These are phyloP conservation scores for Eupleurogrammus muticus DNA, from an alignment of 2,797 vertebrate genomes.

Conservation along the genomic window DNA sequence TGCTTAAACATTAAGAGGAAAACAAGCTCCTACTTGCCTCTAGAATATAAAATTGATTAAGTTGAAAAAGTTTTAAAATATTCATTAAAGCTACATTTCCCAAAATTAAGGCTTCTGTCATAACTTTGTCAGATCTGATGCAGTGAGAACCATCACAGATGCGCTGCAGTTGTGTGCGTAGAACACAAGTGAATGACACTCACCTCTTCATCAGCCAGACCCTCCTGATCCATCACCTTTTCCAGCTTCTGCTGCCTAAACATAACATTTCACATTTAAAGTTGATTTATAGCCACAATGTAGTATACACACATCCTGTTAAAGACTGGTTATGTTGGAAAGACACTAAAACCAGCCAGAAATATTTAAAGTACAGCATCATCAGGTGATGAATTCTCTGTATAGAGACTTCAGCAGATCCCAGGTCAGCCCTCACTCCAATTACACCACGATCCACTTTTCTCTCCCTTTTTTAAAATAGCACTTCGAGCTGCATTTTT, in stretches of 20 bases:
- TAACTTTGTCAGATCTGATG: not conserved
- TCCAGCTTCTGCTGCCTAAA: constrained; percentile 96
- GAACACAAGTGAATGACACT: constrained; percentile 13
- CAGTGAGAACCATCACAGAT: not conserved
- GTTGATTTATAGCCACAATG: not conserved
- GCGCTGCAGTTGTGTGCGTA: not conserved
- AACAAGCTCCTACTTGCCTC: too few species aligned
- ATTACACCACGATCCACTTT: too few species aligned
- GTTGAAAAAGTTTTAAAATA: too few species aligned
- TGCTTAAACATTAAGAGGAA: not conserved
- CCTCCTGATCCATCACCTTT: constrained; percentile 99
- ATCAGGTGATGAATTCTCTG: too few species aligned
- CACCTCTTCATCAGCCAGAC: constrained; percentile 97
- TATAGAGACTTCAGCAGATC: too few species aligned
- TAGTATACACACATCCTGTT: not conserved
- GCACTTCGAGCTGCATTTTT: too few species aligned
- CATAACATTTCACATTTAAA: constrained; percentile 20
- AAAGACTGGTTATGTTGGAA: not conserved
- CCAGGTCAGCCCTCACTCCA: too few species aligned
- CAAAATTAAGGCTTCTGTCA: too few species aligned
- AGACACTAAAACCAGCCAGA: not conserved
- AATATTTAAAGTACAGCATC: too few species aligned
- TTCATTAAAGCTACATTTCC: too few species aligned
- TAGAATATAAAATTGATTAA: too few species aligned
- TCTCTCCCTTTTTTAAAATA: too few species aligned